Base-by-base conservation (phyloP, 2,888 invertebrate genomes). In the Strigamia maritima region DNA sequence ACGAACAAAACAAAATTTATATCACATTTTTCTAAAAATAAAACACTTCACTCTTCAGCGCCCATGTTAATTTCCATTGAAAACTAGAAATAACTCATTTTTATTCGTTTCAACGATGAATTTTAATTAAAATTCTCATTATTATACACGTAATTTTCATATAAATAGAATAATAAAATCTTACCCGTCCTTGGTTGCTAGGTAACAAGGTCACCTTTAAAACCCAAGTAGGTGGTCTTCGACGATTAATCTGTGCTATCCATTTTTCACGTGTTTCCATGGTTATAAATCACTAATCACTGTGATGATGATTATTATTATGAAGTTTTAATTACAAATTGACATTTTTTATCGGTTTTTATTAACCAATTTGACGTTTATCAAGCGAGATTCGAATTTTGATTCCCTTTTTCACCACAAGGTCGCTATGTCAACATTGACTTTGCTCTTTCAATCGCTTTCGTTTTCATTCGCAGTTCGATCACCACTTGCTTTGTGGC, bases 401-500 rank as follows among this genome's bases (percentile, higher is more conserved):
- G 24, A 60, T 60, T 60, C 60, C 60, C 60, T 22, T 60, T 60
- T 60, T 60, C 60, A 60, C 60, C 60, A 22, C 60, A 22, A 60
- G 60, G 60, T 60, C 60, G 60, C 60, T 60, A 19, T 60, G 60
- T 24, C 22, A 22, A 60, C 60, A 44, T 44, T 44, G 44, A 44
- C 14, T 60, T 24, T 19, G 22, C 60, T 60, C 60, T 60, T 60
- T 2, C 60, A 60, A 24, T 60, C 24, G 60, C 22, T 60, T 40
- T 60, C 22, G 22, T 60, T 60, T 22, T 60, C 60, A 60, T 44
- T 44, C 44, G 44, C 12, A 2, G 49, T 60, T 60, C 60, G 60
- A 60, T 60, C 60, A 60, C 60, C 22, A 22, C 14, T 24, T 22
- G 60, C 24, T 44, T 14, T 44, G 14, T 44, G 44, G 44, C 60